A percentile compares a stretch with the other conserved stretches of the same genome.
phyloP scores from a whole-genome alignment of 1,140 invertebrate species.

The Megalopta genalis region DNA sequence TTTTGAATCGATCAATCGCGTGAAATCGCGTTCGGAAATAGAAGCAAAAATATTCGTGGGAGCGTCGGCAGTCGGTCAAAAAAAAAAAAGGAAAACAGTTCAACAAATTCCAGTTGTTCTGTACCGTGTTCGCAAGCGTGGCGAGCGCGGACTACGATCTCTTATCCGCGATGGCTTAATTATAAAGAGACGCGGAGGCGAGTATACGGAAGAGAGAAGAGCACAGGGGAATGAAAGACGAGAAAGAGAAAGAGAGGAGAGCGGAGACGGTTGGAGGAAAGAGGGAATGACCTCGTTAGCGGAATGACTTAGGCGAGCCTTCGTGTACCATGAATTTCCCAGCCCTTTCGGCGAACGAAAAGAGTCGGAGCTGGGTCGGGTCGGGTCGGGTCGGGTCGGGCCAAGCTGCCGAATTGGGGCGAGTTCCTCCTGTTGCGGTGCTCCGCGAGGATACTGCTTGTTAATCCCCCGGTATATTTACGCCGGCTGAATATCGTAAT shows the following conservation, averaged over 20 bases:
- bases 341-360: constrained; percentile 47
- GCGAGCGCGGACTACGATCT: neutral
- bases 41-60: neutral
- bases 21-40: too few relatives aligned
- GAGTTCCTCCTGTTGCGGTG: constrained; percentile 41
- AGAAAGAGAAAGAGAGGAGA: too few relatives aligned
- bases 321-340: constrained; percentile 54
- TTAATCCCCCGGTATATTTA: constrained; percentile 69
- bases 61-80: neutral
- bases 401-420: constrained; percentile 45
- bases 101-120: neutral
- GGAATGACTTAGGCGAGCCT: constrained; percentile 55
- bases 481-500: constrained; percentile 69
- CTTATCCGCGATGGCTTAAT: constrained; percentile 32
- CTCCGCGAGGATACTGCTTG: constrained; percentile 66
- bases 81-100: too few relatives aligned
- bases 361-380: constrained; percentile 7
- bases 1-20: too few relatives aligned
- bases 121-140: neutral
- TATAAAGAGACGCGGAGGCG: constrained; percentile 13
- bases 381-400: neutral
- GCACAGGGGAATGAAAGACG: neutral
- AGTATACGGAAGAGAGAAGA: neutral
- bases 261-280: neutral
- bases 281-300: constrained; percentile 60